Evolutionary conservation across 2,888 invertebrate genomes (phyloP).

Genomic region (Pseudeuparius sepicola): DNA sequence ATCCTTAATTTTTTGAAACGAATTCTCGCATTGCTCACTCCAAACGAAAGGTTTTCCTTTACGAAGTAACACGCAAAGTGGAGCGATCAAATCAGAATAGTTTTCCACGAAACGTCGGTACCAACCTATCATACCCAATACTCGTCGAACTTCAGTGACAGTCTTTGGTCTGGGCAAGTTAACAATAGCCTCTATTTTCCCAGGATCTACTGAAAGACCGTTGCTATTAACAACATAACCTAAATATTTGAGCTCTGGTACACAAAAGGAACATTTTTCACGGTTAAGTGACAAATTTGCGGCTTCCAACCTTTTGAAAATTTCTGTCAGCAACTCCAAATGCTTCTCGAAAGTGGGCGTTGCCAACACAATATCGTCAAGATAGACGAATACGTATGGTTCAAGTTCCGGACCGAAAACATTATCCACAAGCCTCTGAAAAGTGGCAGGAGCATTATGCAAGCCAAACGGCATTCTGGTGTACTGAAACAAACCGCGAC

Average conservation of each 20-base stretch:
- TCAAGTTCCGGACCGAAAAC: conserved; percentile 23
- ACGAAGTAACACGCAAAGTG: conserved; percentile 1
- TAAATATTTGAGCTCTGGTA: conserved; percentile 10
- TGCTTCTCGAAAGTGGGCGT: conserved; percentile 21
- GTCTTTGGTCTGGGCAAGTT: conserved; percentile 8
- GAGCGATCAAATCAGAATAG: no score
- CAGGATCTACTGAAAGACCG: conserved; percentile 11
- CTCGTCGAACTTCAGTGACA: conserved; percentile 8
- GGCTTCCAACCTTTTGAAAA: conserved; percentile 21
- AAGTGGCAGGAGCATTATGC: conserved; percentile 25
- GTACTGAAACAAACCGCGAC: conserved; percentile 26
- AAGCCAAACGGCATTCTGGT: conserved; percentile 24
- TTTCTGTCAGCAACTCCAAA: conserved; percentile 17
- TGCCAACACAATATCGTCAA: conserved; percentile 24
- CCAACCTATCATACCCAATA: no score
- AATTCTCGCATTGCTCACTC: conserved; percentile 10
- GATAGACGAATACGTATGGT: conserved; percentile 24
- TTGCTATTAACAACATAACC: conserved; percentile 12
- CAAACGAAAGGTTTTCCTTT: conserved; percentile 7
- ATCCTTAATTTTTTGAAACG: conserved; percentile 17
- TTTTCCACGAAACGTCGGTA: no score
- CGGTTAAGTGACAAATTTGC: conserved; percentile 4
- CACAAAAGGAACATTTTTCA: conserved; percentile 6
- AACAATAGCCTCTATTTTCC: conserved; percentile 12
- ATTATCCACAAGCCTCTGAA: conserved; percentile 22